Conservation (phyloP, 2,113 vertebrate species). For the Ancistrus triradiatus region DNA sequence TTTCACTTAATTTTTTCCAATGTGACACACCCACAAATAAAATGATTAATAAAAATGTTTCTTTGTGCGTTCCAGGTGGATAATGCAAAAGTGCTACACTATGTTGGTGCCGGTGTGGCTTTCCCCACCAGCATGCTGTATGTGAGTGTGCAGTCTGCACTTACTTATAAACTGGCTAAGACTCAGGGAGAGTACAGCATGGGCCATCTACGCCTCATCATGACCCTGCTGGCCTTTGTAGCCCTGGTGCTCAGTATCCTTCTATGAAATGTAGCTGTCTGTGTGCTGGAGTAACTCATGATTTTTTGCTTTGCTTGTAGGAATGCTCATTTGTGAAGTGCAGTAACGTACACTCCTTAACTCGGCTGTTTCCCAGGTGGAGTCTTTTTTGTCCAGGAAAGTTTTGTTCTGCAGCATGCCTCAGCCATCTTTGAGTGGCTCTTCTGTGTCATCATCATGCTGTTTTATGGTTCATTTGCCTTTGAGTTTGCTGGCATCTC, state of each 20-base stretch:
- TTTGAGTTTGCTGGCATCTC: slow-evolving; percentile 77
- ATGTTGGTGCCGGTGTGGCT: slow-evolving; percentile 78
- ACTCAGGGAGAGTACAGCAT: slow-evolving; percentile 72
- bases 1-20: no score
- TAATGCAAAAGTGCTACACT: slow-evolving; percentile 82
- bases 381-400: slow-evolving; percentile 81
- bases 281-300: neutral
- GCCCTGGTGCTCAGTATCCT: slow-evolving; percentile 86
- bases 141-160: slow-evolving; percentile 77
- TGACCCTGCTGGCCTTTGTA: slow-evolving; percentile 73
- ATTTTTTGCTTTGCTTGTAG: no score
- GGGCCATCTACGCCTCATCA: slow-evolving; percentile 71
- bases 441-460: slow-evolving; percentile 80
- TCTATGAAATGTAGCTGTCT: slow-evolving; percentile 10
- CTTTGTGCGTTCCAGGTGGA: slow-evolving; percentile 74
- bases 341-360: slow-evolving; percentile 70
- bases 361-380: slow-evolving; percentile 65
- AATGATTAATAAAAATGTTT: no score
- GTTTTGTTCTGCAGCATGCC: slow-evolving; percentile 77
- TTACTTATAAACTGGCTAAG: slow-evolving; percentile 82
- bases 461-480: slow-evolving; percentile 83
- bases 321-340: neutral
- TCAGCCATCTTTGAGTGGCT: slow-evolving; percentile 84
- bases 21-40: no score
- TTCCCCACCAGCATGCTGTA: slow-evolving; percentile 85